Percentiles rank a stretch among this genome's conserved stretches.
Evolutionary conservation across 1,140 invertebrate species (phyloP).

Genomic region (Dendroctonus valens): DNA sequence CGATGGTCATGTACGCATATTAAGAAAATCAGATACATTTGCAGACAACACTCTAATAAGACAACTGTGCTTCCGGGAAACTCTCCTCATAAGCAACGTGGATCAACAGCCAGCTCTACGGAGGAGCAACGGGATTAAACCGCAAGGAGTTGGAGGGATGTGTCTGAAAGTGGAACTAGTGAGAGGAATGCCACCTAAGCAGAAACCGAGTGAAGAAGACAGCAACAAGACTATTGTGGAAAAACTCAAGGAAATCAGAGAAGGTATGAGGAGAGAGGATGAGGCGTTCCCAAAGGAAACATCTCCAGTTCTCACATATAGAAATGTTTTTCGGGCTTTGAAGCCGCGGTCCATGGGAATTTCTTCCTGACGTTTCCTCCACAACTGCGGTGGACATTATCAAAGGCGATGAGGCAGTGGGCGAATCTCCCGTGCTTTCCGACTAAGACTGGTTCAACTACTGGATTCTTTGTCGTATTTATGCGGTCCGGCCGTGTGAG

Average conservation of each 20-base stretch:
- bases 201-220: conserved; percentile 4
- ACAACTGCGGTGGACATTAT: too few relatives aligned
- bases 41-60: conserved; percentile 48
- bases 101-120: conserved; percentile 3
- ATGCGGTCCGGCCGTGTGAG: too few relatives aligned
- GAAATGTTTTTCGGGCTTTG: too few relatives aligned
- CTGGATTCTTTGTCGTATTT: too few relatives aligned
- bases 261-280: conserved; percentile 1
- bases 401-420: too few relatives aligned
- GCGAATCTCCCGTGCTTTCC: too few relatives aligned
- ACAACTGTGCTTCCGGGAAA: conserved; percentile 42
- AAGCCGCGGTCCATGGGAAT: too few relatives aligned
- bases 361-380: too few relatives aligned
- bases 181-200: conserved; percentile 21
- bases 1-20: too few relatives aligned
- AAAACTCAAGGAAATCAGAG: conserved; percentile 20
- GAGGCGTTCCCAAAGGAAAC: background rate
- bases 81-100: conserved; percentile 39
- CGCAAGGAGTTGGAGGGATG: conserved; percentile 39
- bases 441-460: too few relatives aligned
- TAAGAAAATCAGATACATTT: conserved; percentile 6
- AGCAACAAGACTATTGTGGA: conserved; percentile 5
- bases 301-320: too few relatives aligned
- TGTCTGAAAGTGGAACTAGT: conserved; percentile 42
- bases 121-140: background rate